Base-by-base conservation (phyloP, 2,888 invertebrate species). In the Tiliacea citrago region DNA sequence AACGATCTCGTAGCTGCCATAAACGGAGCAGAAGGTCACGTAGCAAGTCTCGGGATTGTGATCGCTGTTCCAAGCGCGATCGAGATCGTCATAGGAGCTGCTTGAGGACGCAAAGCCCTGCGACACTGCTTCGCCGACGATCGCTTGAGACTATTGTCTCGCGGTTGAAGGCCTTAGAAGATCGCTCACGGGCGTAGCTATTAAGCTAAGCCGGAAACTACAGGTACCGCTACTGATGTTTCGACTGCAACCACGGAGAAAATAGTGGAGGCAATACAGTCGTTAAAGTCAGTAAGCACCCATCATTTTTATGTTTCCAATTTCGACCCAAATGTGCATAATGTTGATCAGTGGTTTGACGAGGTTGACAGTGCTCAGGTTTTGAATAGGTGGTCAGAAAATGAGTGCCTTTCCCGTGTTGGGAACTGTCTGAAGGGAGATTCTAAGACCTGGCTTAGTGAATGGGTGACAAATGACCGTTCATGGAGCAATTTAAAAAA, bases 341-440 rank as follows among this genome's bases (percentile, higher is more conserved):
- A 39, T 39, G 2, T 39, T 39, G 35, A 39, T 39, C 35, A 39
- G 35, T 39, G 35, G 35, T 39, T 39, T 39, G 35, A 39, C 35
- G 35, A 39, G 35, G 35, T 39, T 39, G 35, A 39, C 35, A 39
- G 5, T 2, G 35, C 35, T 39, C 35, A 39, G 35, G 8, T 53
- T 29, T 51, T 51, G n/a, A 66, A 66, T 66, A 53, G 39, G 7
- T 66, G 65, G 65, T 49, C 49, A 8, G 21, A 66, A n/a, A 66
- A 39, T 35, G 65, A 66, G 39, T 66, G 51, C 8, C 39, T 66
- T 9, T 66, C 65, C 7, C 65, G 65, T 3, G 65, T 66, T 35
- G 65, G 51, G 16, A 53, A 51, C 51, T 66, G 65, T 51, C 35
- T 66, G 51, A 66, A 51, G n/a, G 67, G 67, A 53, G 67, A 67